A percentile compares a stretch with the other conserved stretches of the same genome.
Evolutionary conservation across 2,888 invertebrate genomes (phyloP).

Genomic region (Ligdia adustata): DNA sequence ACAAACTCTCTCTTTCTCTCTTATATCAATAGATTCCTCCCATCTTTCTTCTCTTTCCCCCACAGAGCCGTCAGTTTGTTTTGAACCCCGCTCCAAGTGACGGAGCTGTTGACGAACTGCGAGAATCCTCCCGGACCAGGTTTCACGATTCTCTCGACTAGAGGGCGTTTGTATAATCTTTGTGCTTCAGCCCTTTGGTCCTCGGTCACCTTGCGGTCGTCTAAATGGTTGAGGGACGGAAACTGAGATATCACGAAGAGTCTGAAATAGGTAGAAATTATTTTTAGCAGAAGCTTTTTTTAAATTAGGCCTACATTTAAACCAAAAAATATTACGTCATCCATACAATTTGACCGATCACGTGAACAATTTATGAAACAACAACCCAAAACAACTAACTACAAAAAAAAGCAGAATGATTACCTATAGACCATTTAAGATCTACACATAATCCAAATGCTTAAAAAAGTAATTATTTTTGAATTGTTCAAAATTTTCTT

Average conservation of each 20-base stretch:
- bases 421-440: too few species aligned
- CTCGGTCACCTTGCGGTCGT: constrained; percentile 87
- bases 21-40: constrained; percentile 58
- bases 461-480: too few species aligned
- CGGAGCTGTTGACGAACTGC: constrained; percentile 57
- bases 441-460: too few species aligned
- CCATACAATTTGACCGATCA: too few species aligned
- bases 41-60: constrained; percentile 51
- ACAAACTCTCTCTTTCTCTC: not conserved
- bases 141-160: constrained; percentile 77
- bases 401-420: too few species aligned
- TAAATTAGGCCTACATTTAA: not conserved
- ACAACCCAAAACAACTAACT: too few species aligned
- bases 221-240: constrained; percentile 87
- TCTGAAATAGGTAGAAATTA: constrained; percentile 71
- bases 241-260: constrained; percentile 90
- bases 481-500: too few species aligned
- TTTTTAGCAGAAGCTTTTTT: too few species aligned
- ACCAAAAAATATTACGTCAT: too few species aligned
- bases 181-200: constrained; percentile 86
- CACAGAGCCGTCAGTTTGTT: constrained; percentile 54
- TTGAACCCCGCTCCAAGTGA: constrained; percentile 62
- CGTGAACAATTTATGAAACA: too few species aligned
- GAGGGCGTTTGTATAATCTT: constrained; percentile 85
- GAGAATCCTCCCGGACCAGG: constrained; percentile 57